These are phyloP conservation scores for Cyprinodon diabolis DNA, from an alignment of 2,797 vertebrate genomes.

Conservation along the genomic window DNA sequence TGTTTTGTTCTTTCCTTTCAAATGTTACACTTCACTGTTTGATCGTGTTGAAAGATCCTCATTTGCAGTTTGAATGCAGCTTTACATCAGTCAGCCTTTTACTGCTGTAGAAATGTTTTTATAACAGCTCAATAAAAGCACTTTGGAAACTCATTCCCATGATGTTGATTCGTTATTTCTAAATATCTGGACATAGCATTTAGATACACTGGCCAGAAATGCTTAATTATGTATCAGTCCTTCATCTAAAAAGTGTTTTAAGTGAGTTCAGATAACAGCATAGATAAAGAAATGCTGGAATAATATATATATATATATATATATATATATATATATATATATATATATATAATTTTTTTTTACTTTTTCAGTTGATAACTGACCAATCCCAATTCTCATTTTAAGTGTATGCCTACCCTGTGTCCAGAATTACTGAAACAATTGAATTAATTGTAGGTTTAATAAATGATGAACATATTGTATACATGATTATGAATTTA, in stretches of 20 bases:
- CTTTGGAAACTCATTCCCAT: background rate
- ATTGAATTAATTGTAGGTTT: background rate
- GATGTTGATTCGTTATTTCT: background rate
- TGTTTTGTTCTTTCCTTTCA: background rate
- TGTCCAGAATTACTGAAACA: background rate
- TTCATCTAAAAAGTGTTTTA: background rate
- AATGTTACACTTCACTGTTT: background rate
- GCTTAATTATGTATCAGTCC: no score
- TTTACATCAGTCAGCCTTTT: background rate
- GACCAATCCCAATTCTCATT: background rate
- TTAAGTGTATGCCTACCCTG: background rate
- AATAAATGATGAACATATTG: background rate
- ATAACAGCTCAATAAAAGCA: constrained; percentile 10
- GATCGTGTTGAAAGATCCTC: background rate
- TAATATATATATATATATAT: background rate
- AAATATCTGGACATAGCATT: background rate
- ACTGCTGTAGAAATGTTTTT: background rate
- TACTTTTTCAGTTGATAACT: no score
- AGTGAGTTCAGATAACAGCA: background rate
- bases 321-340: no score
- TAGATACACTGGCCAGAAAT: no score
- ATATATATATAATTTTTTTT: no score
- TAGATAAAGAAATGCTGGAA: background rate
- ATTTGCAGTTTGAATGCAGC: background rate
- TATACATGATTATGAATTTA: background rate